Base-by-base conservation (phyloP, 2,797 vertebrate genomes). In the Enteromius afrohamiltoni region DNA sequence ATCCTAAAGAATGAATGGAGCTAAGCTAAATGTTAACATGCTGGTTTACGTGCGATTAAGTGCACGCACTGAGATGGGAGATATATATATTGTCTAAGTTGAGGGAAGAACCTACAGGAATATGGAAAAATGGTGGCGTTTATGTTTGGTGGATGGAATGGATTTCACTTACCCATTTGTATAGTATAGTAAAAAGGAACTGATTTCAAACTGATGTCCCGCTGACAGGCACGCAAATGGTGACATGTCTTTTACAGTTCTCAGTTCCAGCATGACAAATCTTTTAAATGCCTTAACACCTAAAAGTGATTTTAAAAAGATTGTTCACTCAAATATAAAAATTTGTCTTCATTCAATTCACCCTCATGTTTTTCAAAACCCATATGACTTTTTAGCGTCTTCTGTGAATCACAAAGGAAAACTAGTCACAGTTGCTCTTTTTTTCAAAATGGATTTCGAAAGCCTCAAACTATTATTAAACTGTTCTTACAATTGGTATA, bases 191-290 rank as follows among this genome's bases (percentile, higher is more conserved):
- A 21, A 73, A 31, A 31, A 51, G 47, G 16, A 70, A 73, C 29
- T 73, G 19, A 73, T 51, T 47, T 74, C 26, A 53, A 53, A 74
- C 3, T 3, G 9, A 53, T 21, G 11, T 76, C 51, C 37, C 11
- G 8, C n/a, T 58, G 13, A 75, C 11, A 34, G 7, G 42, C n/a
- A 26, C 10, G 4, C 26, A 10, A 64, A 2, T 29, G 14, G 26
- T 29, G 23, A 29, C 5, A 5, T 62, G 11, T 60, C 26, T 19
- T 60, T 47, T 60, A 47, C 19, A 5, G 60, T 73, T 81, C n/a
- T 31, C 4, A 4, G 23, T 49, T 21, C 69, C 69, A 49, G 69
- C 55, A 81, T 64, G 29, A 64, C 40, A 17, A 29, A 74, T 81
- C 13, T n/a, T 62, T 73, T 17, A 11, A 49, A 69, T 58, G 4